Evolutionary conservation across 2,888 invertebrate genomes (phyloP).

Genomic region (Andrena praecox): DNA sequence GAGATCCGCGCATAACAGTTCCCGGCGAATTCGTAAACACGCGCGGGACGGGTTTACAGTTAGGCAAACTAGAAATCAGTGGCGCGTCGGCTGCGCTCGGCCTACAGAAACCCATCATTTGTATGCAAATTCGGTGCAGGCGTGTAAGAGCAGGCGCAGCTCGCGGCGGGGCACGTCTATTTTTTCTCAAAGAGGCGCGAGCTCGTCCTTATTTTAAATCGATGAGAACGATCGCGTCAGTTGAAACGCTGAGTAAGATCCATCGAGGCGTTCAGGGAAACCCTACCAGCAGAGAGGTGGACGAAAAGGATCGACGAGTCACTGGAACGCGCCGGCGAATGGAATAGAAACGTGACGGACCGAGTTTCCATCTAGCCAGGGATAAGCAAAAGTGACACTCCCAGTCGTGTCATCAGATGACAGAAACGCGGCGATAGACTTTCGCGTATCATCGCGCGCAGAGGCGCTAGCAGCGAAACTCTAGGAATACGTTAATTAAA

Average conservation of each 20-base stretch:
- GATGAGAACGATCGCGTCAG: not conserved
- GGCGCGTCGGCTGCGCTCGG: slow-evolving; percentile 33
- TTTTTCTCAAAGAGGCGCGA: not conserved
- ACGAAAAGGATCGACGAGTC: slow-evolving; percentile 12
- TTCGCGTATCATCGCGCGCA: not conserved
- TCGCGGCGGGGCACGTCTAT: not conserved
- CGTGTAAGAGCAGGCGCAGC: slow-evolving; percentile 11
- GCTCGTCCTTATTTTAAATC: not conserved
- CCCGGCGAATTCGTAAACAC: slow-evolving; percentile 49
- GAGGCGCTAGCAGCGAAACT: not conserved
- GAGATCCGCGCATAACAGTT: slow-evolving; percentile 54
- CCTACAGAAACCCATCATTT: slow-evolving; percentile 48
- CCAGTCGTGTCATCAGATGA: slow-evolving; percentile 27
- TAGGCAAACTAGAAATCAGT: slow-evolving; percentile 58
- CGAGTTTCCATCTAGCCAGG: slow-evolving; percentile 41
- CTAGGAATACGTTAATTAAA: slow-evolving; percentile 26
- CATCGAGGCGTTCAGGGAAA: not conserved
- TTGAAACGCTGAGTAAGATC: not conserved
- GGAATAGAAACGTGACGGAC: slow-evolving; percentile 48
- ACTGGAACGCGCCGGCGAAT: not conserved
- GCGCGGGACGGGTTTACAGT: slow-evolving; percentile 62
- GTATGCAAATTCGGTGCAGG: slow-evolving; percentile 53
- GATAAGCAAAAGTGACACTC: slow-evolving; percentile 62
- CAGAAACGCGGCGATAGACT: not conserved
- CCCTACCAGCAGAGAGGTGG: not conserved